phyloP scores from a whole-genome alignment of 1,140 invertebrate species.

The Neelides sp. region DNA sequence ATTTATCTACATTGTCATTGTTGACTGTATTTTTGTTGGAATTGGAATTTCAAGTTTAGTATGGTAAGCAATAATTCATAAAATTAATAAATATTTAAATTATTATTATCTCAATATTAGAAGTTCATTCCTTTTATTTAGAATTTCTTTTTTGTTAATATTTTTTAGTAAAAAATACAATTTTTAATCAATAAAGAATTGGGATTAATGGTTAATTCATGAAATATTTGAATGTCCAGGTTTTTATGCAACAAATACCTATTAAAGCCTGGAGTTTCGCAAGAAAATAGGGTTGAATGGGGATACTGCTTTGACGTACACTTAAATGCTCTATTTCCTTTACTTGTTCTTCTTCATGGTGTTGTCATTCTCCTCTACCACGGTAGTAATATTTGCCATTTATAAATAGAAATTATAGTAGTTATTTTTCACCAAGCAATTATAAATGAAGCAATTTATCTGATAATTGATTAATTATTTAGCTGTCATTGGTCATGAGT shows the following conservation, averaged over 20 bases:
- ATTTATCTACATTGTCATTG: constrained; percentile 80
- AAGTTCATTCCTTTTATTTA: constrained; percentile 1
- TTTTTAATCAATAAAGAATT: neutral
- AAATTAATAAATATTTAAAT: neutral
- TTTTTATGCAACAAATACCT: constrained; percentile 79
- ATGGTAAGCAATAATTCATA: constrained; percentile 58
- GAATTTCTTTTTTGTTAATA: neutral
- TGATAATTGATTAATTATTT: constrained; percentile 31
- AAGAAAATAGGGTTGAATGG: constrained; percentile 85
- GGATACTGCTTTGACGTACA: constrained; percentile 98
- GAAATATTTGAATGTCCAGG: constrained; percentile 45
- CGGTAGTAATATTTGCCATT: constrained; percentile 44
- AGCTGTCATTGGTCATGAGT: constrained; percentile 62
- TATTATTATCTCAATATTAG: neutral
- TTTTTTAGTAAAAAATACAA: neutral
- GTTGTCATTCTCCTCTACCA: constrained; percentile 81
- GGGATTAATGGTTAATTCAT: neutral
- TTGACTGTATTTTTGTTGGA: constrained; percentile 85
- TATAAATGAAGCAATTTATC: neutral
- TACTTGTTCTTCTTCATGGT: constrained; percentile 84
- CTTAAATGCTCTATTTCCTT: constrained; percentile 94
- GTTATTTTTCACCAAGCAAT: neutral
- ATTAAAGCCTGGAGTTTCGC: constrained; percentile 46
- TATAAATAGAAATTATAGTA: neutral
- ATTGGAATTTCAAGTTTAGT: constrained; percentile 75